These are phyloP conservation scores for Dryoscopus gambensis DNA, from an alignment of 2,113 vertebrate species.

Conservation along the genomic window DNA sequence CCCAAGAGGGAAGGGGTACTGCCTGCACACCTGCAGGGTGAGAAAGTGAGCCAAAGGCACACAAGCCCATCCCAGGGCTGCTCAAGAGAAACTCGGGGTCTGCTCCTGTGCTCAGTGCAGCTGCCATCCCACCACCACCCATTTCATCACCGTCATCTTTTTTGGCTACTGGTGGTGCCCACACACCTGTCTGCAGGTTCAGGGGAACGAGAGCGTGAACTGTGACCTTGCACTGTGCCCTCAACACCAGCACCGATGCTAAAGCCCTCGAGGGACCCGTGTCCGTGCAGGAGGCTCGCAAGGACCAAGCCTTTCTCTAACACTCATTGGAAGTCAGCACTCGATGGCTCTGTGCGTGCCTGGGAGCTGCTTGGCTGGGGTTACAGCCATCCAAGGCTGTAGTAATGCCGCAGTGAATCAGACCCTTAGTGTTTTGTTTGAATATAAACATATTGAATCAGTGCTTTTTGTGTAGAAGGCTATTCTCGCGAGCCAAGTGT, in stretches of 20 bases:
- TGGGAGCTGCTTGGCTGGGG: neutral
- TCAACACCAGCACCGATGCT: neutral
- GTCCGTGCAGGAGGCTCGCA: neutral
- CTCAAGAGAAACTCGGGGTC: neutral
- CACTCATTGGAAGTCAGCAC: neutral
- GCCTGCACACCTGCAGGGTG: neutral
- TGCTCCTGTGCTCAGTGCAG: neutral
- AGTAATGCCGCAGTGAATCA: slow-evolving; percentile 60
- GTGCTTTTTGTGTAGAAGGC: slow-evolving; percentile 49
- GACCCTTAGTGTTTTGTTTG: slow-evolving; percentile 39
- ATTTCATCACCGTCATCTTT: accelerated
- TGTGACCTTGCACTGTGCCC: neutral
- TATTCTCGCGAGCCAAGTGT: slow-evolving; percentile 51
- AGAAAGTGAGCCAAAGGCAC: neutral
- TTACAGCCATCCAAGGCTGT: neutral
- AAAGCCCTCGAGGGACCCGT: neutral
- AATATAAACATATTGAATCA: slow-evolving; percentile 58
- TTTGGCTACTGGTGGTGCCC: neutral
- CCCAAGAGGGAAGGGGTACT: neutral
- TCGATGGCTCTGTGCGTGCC: neutral
- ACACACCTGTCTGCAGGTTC: neutral
- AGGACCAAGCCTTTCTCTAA: neutral
- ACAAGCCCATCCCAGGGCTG: neutral
- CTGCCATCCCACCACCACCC: neutral
- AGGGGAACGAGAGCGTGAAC: accelerated